A percentile compares a stretch with the other conserved stretches of the same genome.
Conservation (phyloP, 2,113 vertebrate genomes). For the Bostrychus sinensis region DNA sequence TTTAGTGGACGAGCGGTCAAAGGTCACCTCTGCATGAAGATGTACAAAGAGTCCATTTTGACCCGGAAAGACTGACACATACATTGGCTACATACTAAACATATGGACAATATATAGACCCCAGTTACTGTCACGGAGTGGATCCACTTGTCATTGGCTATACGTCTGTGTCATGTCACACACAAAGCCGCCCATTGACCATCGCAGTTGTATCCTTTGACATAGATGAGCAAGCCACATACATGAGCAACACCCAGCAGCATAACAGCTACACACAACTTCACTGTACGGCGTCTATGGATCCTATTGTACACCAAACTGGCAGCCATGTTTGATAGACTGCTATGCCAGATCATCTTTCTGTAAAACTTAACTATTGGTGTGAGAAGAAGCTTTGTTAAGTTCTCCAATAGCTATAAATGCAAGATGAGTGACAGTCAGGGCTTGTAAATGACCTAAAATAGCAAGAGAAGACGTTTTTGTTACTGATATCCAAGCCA, state of each 20-base stretch:
- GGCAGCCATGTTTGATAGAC: slow-evolving; percentile 41
- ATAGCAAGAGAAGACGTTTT: neutral
- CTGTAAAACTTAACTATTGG: neutral
- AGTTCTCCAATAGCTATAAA: neutral
- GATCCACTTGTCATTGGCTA: slow-evolving; percentile 64
- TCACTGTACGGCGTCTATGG: slow-evolving; percentile 46
- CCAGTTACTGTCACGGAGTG: slow-evolving; percentile 57
- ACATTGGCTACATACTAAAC: no score
- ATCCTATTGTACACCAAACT: slow-evolving; percentile 33
- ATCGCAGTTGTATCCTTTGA: slow-evolving; percentile 35
- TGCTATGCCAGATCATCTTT: neutral
- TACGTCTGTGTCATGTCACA: slow-evolving; percentile 48
- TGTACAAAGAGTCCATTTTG: slow-evolving; percentile 73
- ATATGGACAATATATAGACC: slow-evolving; percentile 45
- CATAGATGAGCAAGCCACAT: slow-evolving; percentile 52
- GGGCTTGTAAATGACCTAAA: neutral
- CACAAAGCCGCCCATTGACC: slow-evolving; percentile 60
- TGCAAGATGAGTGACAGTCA: neutral
- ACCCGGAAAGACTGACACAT: slow-evolving; percentile 14
- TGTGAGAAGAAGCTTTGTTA: slow-evolving; percentile 1
- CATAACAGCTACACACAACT: slow-evolving; percentile 58
- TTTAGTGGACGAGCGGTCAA: slow-evolving; percentile 38
- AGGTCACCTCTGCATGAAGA: slow-evolving; percentile 60
- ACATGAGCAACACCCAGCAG: slow-evolving; percentile 52
- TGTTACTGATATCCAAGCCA: neutral